These are phyloP conservation scores for Myathropa florea DNA, from an alignment of 2,888 invertebrate species.

Conservation along the genomic window DNA sequence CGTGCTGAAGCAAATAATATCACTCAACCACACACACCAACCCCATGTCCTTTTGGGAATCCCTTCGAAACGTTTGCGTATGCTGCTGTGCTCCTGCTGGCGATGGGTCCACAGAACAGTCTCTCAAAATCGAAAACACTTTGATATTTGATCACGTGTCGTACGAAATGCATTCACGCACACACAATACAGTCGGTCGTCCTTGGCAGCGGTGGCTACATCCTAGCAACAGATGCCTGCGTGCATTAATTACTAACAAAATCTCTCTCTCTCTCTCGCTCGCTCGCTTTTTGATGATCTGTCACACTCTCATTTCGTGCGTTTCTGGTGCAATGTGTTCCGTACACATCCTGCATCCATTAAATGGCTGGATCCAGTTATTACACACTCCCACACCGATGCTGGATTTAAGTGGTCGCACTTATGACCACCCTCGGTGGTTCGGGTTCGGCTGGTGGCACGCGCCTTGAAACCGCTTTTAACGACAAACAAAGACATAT, in stretches of 20 bases:
- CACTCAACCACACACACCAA: constrained; percentile 1
- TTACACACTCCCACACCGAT: background rate
- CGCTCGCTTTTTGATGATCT: background rate
- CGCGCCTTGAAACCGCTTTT: constrained; percentile 39
- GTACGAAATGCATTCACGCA: constrained; percentile 54
- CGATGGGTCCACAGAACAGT: background rate
- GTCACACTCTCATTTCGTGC: background rate
- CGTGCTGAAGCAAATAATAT: constrained; percentile 62
- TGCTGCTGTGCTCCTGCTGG: background rate
- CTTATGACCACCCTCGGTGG: constrained; percentile 37
- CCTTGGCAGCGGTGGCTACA: constrained; percentile 58
- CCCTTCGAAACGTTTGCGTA: constrained; percentile 1
- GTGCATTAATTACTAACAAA: constrained; percentile 68
- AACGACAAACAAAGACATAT: constrained; percentile 45
- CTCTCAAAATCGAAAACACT: constrained; percentile 41
- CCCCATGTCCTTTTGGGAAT: constrained; percentile 14
- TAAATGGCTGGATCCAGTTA: constrained; percentile 35
- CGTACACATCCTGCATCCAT: constrained; percentile 34
- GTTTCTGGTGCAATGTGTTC: background rate
- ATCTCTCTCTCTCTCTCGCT: constrained; percentile 17
- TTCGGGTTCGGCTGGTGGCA: constrained; percentile 38
- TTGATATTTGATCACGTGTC: constrained; percentile 71
- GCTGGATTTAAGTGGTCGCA: constrained; percentile 60
- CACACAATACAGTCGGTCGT: constrained; percentile 50
- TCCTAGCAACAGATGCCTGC: constrained; percentile 70